phyloP scores from a whole-genome alignment of 2,797 vertebrate genomes.

The Micrastur ruficollis region DNA sequence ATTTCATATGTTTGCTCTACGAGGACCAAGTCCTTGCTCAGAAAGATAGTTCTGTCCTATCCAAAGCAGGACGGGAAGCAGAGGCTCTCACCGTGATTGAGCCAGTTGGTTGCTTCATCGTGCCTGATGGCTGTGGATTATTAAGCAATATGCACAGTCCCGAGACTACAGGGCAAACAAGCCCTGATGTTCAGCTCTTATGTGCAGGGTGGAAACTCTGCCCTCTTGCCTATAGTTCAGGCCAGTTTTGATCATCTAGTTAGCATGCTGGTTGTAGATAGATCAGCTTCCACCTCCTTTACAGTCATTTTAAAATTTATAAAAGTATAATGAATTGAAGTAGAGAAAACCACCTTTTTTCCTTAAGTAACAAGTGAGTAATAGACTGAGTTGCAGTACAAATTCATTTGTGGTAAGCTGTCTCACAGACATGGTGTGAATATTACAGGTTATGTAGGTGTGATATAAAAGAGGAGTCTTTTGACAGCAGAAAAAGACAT shows the following conservation, averaged over 20 bases:
- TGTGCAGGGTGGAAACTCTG: neutral
- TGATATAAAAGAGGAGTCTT: neutral
- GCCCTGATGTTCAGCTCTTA: neutral
- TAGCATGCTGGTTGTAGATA: neutral
- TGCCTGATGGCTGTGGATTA: slow-evolving; percentile 2
- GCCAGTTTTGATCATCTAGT: neutral
- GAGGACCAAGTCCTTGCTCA: neutral
- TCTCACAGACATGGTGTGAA: neutral
- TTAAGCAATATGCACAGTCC: neutral
- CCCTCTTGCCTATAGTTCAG: neutral
- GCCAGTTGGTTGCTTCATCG: neutral
- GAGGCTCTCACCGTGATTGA: neutral
- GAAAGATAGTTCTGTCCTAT: neutral
- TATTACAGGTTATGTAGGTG: neutral
- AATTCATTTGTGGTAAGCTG: neutral
- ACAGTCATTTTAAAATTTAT: neutral
- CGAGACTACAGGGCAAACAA: neutral
- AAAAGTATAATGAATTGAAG: neutral
- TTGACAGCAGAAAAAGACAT: neutral
- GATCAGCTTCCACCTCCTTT: neutral
- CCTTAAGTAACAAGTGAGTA: neutral
- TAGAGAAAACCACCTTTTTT: neutral
- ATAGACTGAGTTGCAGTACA: neutral
- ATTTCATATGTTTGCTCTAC: neutral
- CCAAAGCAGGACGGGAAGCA: neutral